Base-by-base conservation (phyloP, 1,140 invertebrate species). In the Dendroctonus ponderosae region DNA sequence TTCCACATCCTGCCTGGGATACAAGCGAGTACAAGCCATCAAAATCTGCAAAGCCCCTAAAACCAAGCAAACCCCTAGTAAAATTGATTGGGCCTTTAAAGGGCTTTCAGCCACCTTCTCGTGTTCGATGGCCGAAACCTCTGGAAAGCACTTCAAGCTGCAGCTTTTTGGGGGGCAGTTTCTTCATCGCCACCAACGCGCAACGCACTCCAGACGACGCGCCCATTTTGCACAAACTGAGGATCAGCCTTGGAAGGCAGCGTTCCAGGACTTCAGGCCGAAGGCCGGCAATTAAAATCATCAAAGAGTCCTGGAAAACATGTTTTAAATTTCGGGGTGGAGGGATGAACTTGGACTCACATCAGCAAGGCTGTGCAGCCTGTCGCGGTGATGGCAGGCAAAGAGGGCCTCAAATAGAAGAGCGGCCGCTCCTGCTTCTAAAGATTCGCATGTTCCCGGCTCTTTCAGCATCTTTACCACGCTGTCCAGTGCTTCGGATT, bases 1-100 rank as follows among this genome's bases (percentile, higher is more conserved):
- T 78, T 92, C 89, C 76, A 94, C 90, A 61, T 91, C 90, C 48
- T 87, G 88, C 74, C 89, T 89, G 4, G 92, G 91, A 79, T 91
- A 92, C 15, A 89, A 89, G 68, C 92, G 83, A 49, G 91, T 76
- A 4, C 88, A 86, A 64, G 87, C 90, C 66, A 92, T 90, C 26
- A 92, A 80, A 66, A 91, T 84, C 76, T 92, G 89, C 14, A 93
- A 75, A 1, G 89, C 85, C 72, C 91, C 91, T 79, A 43, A 62
- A 57, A 67, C 26, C 26, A 26, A 26, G 1, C 26, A 58, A 64
- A 12, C 12, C 12, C 3, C 44, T 4, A 11, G 1, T 2, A 11
- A 46, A 46, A 46, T 46, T 1, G 9, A 46, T n/a, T 46, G 44
- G 4, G 12, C 9, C 9, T 11, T 46, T 46, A 46, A 12, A 46